A percentile compares a stretch with the other conserved stretches of the same genome.
phyloP scores from a whole-genome alignment of 2,113 vertebrate genomes.

The Tonatia bakeri region DNA sequence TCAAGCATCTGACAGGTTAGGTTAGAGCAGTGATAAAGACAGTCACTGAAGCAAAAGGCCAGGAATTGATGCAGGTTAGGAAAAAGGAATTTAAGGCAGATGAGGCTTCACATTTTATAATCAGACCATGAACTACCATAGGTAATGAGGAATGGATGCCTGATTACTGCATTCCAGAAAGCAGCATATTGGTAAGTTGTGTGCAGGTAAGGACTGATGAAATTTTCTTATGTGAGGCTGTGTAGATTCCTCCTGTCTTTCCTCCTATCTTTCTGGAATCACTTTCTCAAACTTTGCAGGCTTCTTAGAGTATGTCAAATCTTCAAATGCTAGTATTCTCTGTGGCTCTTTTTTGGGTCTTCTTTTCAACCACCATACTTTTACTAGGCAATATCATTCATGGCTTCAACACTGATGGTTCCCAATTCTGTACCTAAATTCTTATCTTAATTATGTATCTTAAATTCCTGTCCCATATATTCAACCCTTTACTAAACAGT shows the following conservation, averaged over 20 bases:
- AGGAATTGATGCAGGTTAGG: background rate
- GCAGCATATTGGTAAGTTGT: background rate
- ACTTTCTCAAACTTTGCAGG: background rate
- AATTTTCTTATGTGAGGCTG: background rate
- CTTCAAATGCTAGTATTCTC: background rate
- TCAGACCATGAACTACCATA: background rate
- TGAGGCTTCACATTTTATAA: slow-evolving; percentile 2
- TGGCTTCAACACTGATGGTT: background rate
- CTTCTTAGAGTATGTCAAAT: background rate
- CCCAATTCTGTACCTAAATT: background rate
- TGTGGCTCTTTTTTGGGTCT: background rate
- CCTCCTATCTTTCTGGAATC: background rate
- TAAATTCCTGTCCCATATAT: background rate
- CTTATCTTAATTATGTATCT: background rate
- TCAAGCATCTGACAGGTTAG: background rate
- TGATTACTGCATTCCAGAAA: background rate
- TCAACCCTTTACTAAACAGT: background rate
- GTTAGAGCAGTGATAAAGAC: background rate
- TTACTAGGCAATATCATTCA: background rate
- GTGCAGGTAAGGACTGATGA: background rate
- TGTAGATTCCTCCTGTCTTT: background rate
- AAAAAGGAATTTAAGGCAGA: background rate
- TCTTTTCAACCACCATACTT: background rate
- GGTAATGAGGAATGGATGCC: background rate
- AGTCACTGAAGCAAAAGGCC: background rate